These are phyloP conservation scores for Mycalesis mineus DNA, from an alignment of 2,888 invertebrate genomes.

Conservation along the genomic window DNA sequence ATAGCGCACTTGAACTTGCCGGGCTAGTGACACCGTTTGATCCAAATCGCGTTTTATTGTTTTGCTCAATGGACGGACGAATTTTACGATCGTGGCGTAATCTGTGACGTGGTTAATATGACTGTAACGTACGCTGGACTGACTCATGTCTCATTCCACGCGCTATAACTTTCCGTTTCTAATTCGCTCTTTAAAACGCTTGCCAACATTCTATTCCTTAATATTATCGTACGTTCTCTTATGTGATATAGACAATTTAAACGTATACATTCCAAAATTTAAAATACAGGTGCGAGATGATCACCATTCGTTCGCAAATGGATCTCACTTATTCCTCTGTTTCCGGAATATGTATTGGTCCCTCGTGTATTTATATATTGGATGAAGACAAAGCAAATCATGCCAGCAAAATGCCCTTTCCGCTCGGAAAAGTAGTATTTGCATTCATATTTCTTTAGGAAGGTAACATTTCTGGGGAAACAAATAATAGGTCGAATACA, in stretches of 20 bases:
- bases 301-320: not conserved
- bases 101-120: constrained; percentile 63
- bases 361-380: constrained; percentile 54
- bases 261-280: not conserved
- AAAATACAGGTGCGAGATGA: constrained; percentile 1
- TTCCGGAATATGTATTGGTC: constrained; percentile 52
- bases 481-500: constrained; percentile 73
- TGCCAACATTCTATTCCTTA: constrained; percentile 16
- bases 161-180: constrained; percentile 59
- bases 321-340: constrained; percentile 8
- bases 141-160: constrained; percentile 57
- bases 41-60: constrained; percentile 75
- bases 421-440: constrained; percentile 53
- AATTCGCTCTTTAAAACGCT: constrained; percentile 24
- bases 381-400: constrained; percentile 56
- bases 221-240: not conserved
- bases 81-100: constrained; percentile 72
- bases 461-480: constrained; percentile 60
- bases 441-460: constrained; percentile 63
- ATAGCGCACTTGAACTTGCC: constrained; percentile 74
- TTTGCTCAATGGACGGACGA: constrained; percentile 69
- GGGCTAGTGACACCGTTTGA: constrained; percentile 75
- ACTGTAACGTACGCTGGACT: constrained; percentile 50
- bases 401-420: constrained; percentile 44
- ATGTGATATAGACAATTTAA: not conserved